Evolutionary conservation across 2,797 vertebrate genomes (phyloP), one percentile per base, ranked within the genome.

Genomic region (Calcarius lapponicus): DNA sequence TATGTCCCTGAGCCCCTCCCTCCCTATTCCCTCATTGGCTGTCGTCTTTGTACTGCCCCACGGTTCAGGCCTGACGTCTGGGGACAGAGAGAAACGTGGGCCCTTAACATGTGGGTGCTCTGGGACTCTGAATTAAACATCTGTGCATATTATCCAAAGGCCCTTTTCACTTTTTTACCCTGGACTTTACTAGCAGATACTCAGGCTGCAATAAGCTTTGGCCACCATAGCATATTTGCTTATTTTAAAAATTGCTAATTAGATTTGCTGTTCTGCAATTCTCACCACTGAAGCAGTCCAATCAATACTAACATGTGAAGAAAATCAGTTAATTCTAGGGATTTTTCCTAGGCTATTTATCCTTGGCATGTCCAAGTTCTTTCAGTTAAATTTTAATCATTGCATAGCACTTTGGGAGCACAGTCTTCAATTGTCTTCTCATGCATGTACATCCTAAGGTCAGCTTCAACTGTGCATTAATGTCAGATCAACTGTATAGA

Each of bases 251-350:
- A 80, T 80, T 48, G 53, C 8, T 95, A 89, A 85, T 54, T 91
- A 42, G 22, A 83, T 95, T 92, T 92, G 10, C 57, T 87, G 25
- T 72, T 65, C 54, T 88, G 43, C 20, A 62, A 64, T 95, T 95
- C 85, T 75, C 57, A 70, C 40, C 3, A 5, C 43, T 88, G 57
- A 66, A 70, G 34, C 11, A 60, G 22, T 57, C 11, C 8, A 74
- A 69, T 81, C 86, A 90, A 94, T 86, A 88, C 16, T 60, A 74
- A 76, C 53, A 81, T 54, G 28, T 3, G 10, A 40, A 79, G 67
- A 79, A 80, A 90, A 71, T 16, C 31, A 53, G 40, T 48, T 84
- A 71, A 79, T 90, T 90, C 48, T 67, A 47, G 8, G 1, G 0
- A 5, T 13, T 54, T 72, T 93, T 45, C 56, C 28, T 40, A 58